These are phyloP conservation scores for Eledona agricola DNA, from an alignment of 2,888 invertebrate genomes.

Conservation along the genomic window DNA sequence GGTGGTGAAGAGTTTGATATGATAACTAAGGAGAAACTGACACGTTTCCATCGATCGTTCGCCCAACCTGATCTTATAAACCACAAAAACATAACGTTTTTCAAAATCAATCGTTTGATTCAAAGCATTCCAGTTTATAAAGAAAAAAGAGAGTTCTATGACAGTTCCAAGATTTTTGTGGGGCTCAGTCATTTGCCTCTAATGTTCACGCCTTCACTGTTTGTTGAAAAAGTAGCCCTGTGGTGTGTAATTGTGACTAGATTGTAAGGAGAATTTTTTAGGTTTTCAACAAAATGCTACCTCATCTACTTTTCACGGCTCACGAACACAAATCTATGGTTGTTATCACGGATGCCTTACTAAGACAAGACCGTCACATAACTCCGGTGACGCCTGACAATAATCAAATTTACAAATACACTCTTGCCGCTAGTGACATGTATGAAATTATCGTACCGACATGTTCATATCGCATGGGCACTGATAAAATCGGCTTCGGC, in stretches of 20 bases:
- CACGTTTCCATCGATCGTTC: constrained; percentile 79
- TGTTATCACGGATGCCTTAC: constrained; percentile 59
- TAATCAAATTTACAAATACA: constrained; percentile 61
- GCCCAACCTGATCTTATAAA: constrained; percentile 72
- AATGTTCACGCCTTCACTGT: constrained; percentile 64
- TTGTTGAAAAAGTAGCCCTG: constrained; percentile 63
- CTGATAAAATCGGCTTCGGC: constrained; percentile 84
- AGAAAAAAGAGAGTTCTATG: constrained; percentile 60
- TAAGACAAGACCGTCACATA: constrained; percentile 54
- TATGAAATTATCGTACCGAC: constrained; percentile 91
- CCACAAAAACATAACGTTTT: constrained; percentile 72
- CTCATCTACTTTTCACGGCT: constrained; percentile 76
- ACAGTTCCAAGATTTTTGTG: constrained; percentile 67
- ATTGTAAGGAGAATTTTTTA: constrained; percentile 50
- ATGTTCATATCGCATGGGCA: constrained; percentile 97
- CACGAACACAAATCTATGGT: constrained; percentile 75
- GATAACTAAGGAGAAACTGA: constrained; percentile 73
- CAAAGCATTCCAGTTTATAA: constrained; percentile 68
- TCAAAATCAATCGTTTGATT: constrained; percentile 78
- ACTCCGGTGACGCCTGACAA: constrained; percentile 53
- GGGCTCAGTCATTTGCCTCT: constrained; percentile 80
- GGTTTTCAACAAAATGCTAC: constrained; percentile 72
- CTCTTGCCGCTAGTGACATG: constrained; percentile 62
- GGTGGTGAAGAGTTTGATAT: constrained; percentile 87
- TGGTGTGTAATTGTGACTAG: neutral